Conservation (phyloP, 2,888 invertebrate species). For the Eilema griseolum region DNA sequence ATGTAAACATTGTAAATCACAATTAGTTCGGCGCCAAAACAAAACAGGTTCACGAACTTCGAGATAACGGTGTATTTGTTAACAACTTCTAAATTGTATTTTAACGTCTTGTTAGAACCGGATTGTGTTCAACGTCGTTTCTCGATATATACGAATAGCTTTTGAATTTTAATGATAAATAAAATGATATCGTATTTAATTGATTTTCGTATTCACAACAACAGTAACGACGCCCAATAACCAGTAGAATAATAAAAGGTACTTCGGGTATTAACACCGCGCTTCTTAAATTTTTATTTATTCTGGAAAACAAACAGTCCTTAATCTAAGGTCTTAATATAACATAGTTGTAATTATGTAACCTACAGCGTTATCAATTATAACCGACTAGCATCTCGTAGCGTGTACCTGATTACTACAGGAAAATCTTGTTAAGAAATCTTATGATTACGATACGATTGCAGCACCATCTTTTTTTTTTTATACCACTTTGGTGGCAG, state of each 20-base stretch:
- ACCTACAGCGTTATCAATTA: not conserved
- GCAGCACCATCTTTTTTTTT: too few relatives aligned
- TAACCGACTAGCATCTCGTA: not conserved
- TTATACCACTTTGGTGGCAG: too few relatives aligned
- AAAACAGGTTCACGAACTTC: slow-evolving; percentile 24
- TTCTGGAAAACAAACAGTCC: too few relatives aligned
- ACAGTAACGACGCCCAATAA: not conserved
- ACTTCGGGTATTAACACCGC: too few relatives aligned
- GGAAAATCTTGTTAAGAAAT: too few relatives aligned
- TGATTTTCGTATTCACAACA: not conserved
- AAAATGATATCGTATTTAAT: not conserved
- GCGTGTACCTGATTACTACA: too few relatives aligned
- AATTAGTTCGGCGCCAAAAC: not conserved
- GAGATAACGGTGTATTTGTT: not conserved
- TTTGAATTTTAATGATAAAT: not conserved
- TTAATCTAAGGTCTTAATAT: too few relatives aligned
- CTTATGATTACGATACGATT: too few relatives aligned
- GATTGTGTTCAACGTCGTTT: not conserved
- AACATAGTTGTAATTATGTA: too few relatives aligned
- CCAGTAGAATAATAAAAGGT: too few relatives aligned
- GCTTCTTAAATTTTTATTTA: too few relatives aligned
- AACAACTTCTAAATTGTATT: slow-evolving; percentile 11
- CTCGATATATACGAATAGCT: not conserved
- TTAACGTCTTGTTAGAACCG: slow-evolving; percentile 2
- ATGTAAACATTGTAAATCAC: not conserved